Evolutionary conservation across 2,113 vertebrate species (phyloP).

Genomic region (Rutilus rutilus): DNA sequence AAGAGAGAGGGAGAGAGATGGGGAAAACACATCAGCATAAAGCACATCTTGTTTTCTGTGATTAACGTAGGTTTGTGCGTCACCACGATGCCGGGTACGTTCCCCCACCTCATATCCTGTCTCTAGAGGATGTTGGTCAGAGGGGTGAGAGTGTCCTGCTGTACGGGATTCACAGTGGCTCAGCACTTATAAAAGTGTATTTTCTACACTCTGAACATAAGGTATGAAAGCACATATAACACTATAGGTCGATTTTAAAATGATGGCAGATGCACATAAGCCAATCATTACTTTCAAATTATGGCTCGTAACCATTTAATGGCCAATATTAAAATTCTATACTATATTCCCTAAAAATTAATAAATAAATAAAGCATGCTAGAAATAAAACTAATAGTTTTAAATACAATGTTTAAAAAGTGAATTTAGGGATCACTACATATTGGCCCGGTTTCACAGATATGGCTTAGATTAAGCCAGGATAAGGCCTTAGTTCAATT

Average conservation of each 20-base stretch:
- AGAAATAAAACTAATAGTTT: not conserved
- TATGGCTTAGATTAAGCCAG: too few species aligned
- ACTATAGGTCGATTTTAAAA: not conserved
- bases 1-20: not conserved
- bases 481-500: too few species aligned
- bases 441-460: too few species aligned
- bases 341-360: not conserved
- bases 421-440: not conserved
- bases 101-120: constrained; percentile 65
- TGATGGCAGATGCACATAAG: not conserved
- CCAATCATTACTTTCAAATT: not conserved
- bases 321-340: not conserved
- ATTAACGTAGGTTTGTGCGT: constrained; percentile 70
- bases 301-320: not conserved
- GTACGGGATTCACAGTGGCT: constrained; percentile 66
- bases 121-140: constrained; percentile 72
- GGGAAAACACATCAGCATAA: not conserved
- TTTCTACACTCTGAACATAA: constrained; percentile 71
- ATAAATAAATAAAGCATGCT: not conserved
- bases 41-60: constrained; percentile 3
- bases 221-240: constrained; percentile 55
- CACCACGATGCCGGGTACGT: constrained; percentile 73
- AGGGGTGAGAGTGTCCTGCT: constrained; percentile 78
- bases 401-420: not conserved
- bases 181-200: constrained; percentile 66